Percentiles rank a stretch among this genome's conserved stretches.
Evolutionary conservation across 2,797 vertebrate species (phyloP).

Genomic region (Dendrocincla fuliginosa): DNA sequence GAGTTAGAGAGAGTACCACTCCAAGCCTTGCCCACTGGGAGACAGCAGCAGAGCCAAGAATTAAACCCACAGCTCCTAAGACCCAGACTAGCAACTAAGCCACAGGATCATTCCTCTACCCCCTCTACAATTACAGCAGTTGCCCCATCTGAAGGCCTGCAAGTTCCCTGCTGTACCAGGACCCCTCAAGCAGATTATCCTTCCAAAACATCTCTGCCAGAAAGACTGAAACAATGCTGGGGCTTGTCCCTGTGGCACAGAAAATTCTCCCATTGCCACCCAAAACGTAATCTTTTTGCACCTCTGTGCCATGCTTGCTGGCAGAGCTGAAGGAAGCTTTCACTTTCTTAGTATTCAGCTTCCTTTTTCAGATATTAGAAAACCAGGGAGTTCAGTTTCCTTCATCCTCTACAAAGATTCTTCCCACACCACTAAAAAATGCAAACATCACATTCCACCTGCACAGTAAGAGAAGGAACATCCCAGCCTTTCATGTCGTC

Average conservation of each 20-base stretch:
- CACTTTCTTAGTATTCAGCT: neutral
- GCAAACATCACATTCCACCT: neutral
- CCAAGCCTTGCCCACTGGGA: neutral
- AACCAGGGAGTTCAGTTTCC: neutral
- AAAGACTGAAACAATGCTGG: neutral
- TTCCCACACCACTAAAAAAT: neutral
- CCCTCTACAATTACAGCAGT: neutral
- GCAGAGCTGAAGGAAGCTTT: neutral
- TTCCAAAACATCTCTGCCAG: neutral
- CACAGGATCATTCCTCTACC: neutral
- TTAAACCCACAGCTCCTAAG: slow-evolving; percentile 16
- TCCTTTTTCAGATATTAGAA: neutral
- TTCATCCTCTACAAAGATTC: neutral
- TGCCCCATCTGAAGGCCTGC: neutral
- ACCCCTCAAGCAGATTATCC: neutral
- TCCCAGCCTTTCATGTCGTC: accelerated
- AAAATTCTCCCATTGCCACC: neutral
- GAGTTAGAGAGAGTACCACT: neutral
- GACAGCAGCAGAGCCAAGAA: neutral
- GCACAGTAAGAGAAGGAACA: neutral
- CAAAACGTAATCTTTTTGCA: neutral
- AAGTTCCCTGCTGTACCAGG: neutral
- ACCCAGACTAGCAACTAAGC: neutral
- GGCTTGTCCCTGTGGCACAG: neutral
- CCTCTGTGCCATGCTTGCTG: neutral